Base-by-base conservation (phyloP, 2,113 vertebrate species). In the Petromus typicus region DNA sequence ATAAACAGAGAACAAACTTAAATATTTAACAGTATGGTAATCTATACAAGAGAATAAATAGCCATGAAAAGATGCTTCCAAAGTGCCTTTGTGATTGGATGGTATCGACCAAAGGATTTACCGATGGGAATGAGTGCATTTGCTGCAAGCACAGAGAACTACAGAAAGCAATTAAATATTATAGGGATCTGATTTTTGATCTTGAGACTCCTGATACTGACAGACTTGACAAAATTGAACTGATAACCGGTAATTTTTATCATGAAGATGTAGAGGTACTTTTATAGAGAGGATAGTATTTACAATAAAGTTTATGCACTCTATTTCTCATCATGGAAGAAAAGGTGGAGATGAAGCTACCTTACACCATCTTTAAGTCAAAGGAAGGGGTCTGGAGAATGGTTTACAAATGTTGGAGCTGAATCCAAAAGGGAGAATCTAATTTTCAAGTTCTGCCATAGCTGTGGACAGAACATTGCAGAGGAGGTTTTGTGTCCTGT, bases 191-290 rank as follows among this genome's bases (percentile, higher is more conserved):
- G 23, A 78, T 82, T 71, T 56, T 67, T 81, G 34, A 64, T 69
- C 57, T 57, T 67, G 54, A 93, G 54, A 71, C 18, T 54, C 48
- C 32, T 11, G 11, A 75, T 18, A 57, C 16, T 48, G 27, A 73
- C 13, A 79, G 34, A 93, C 78, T 11, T 91, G 63, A 88, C 32
- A 89, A 89, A 94, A 93, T 71, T 34, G 43, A 92, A 76, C 51
- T 85, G 71, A 85, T 63, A 51, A 51, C 85, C 86, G 13, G n/a
- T 94, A 78, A 30, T 81, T 86, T 88, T 92, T 85, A 90, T 48
- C 14, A 76, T 54, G 40, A 23, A 84, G 20, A 64, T 88, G 71
- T 10, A 63, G 54, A 80, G n/a, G 59, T 27, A 78, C 7, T 40
- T 81, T 79, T 54, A 69, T 45, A 7, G 17, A 23, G 40, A 92